Base-by-base conservation (phyloP, 2,797 vertebrate genomes). In the Triplophysa yarkandensis region DNA sequence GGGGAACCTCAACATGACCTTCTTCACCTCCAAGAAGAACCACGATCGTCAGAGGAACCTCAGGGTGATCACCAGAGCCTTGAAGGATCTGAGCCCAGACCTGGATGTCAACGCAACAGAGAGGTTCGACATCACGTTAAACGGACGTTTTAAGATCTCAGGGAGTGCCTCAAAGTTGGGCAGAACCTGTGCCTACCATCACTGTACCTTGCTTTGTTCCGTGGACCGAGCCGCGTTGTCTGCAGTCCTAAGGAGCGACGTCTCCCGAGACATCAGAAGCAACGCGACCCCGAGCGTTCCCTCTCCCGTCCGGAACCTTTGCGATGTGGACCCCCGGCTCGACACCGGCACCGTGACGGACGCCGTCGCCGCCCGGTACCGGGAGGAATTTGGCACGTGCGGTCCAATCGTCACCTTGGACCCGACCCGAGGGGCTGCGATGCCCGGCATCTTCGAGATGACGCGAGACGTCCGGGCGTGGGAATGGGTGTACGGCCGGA, bases 401-500 rank as follows among this genome's bases (percentile, higher is more conserved):
- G 76, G 87, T 6, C 77, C 55, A 1, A 66, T 89, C 66, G 73
- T 80, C 2, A n/a, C 86, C 0, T 86, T 99, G 23, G 84, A 96
- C 77, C 97, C 97, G 5, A 43, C 81, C 1, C 91, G 96, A 0
- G 93, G 95, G 82, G 79, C 79, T 0, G 14, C 77, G 4, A 91
- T 96, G 66, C 94, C 95, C 1, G 95, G 95, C 1, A 87, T 98
- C 74, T 80, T 68, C 34, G 66, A 70, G 28, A 89, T 86, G 87
- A 85, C 86, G 16, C 67, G 80, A 4, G 94, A 95, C 67, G 89
- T 98, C 7, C 89, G 88, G 28, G 82, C 85, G 19, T 99, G 97
- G 97, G 92, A 96, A 1, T 99, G 97, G 97, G 84, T 93, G 0
- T 98, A 95, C n/a, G 95, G 95, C n/a, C 94, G 87, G 89, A 99